Percentiles rank a stretch among this genome's conserved stretches.
Conservation (phyloP, 2,113 vertebrate species). For the Echinops telfairi region DNA sequence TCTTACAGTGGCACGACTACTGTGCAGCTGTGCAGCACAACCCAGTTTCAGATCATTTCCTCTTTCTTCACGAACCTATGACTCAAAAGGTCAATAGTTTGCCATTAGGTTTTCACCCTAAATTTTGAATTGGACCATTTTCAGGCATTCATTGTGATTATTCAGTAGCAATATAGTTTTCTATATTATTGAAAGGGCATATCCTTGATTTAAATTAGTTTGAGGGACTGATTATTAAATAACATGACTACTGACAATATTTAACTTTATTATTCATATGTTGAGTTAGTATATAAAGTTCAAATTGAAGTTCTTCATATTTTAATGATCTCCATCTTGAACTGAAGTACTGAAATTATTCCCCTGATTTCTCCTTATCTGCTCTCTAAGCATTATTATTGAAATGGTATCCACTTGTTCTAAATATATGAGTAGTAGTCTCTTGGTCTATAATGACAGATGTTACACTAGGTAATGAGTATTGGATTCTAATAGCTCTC, state of each 20-base stretch:
- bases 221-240: neutral
- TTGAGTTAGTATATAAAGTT: neutral
- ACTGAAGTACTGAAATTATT: neutral
- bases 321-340: neutral
- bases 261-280: neutral
- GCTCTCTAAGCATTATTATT: neutral
- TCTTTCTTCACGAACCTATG: conserved; percentile 40
- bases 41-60: conserved; percentile 75
- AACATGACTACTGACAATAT: neutral
- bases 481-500: neutral
- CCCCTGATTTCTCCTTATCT: neutral
- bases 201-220: neutral
- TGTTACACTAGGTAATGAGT: neutral
- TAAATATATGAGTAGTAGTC: neutral
- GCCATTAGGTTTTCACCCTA: conserved; percentile 2
- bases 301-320: neutral
- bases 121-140: conserved; percentile 60
- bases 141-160: conserved; percentile 54
- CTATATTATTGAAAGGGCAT: neutral
- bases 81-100: conserved; percentile 75
- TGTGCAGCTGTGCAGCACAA: conserved; percentile 62
- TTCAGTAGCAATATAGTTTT: conserved; percentile 41
- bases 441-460: neutral
- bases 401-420: neutral
- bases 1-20: conserved; percentile 81